Percentiles rank a stretch among this genome's conserved stretches.
phyloP scores from a whole-genome alignment of 2,888 invertebrate species.

The Rhagonycha lutea region DNA sequence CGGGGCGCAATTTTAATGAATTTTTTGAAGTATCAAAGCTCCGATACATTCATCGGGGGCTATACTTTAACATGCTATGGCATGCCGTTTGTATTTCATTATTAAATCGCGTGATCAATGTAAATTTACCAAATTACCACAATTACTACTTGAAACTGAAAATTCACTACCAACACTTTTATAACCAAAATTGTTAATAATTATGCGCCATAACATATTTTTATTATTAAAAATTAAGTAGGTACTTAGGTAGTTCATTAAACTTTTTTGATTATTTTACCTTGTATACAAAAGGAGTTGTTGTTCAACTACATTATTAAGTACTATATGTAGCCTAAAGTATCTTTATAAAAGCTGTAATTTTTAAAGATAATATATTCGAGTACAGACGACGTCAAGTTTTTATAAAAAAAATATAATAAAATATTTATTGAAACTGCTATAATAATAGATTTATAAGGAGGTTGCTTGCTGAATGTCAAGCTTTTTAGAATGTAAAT shows the following conservation, averaged over 20 bases:
- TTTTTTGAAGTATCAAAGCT: no score
- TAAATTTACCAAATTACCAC: background rate
- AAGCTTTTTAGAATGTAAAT: slow-evolving; percentile 12
- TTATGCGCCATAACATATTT: background rate
- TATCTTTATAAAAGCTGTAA: background rate
- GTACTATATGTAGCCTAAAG: background rate
- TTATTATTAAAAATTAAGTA: background rate
- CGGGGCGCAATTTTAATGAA: no score
- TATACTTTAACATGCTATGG: no score
- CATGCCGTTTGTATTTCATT: background rate
- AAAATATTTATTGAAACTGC: background rate
- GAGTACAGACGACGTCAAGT: background rate
- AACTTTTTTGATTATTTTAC: background rate
- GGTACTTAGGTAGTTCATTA: background rate
- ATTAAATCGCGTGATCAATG: background rate
- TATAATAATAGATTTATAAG: background rate
- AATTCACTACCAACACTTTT: background rate
- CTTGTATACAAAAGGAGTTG: background rate
- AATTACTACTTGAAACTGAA: background rate
- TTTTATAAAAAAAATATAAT: background rate
- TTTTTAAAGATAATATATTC: background rate
- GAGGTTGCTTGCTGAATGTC: background rate
- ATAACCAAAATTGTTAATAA: background rate
- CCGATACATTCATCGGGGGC: no score
- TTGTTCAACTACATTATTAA: background rate